Evolutionary conservation across 2,888 invertebrate species (phyloP), one percentile per base, ranked within the genome.

Genomic region (Portevinia maculata): DNA sequence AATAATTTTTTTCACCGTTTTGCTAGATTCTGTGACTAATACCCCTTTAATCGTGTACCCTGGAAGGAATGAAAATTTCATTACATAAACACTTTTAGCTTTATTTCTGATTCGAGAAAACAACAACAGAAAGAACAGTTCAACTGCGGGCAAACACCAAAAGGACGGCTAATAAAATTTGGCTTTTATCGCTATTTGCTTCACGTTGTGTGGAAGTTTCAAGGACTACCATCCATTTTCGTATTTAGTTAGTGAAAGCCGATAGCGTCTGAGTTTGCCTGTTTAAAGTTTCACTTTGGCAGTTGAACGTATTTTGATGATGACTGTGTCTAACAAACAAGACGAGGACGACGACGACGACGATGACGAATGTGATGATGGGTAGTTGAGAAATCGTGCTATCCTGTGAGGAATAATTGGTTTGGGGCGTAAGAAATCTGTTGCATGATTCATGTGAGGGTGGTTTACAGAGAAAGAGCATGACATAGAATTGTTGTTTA

Each of bases 371-470:
- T 11, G 28, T 41, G 60, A 46, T 41, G 60, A 28, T 17, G 48
- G 67, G 21, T 48, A 44, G 34, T 17, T 11, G 19, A 34, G n/a
- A 8, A 32, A 34, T 34, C 19, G 13, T 48, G 24, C 34, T 30
- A 13, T 19, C 32, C 30, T 52, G 1, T 19, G 21, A 13, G 21
- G 37, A 17, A 67, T 55, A 50, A 64, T 34, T 70, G 55, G 46
- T 41, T 75, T 21, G n/a, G 60, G 60, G 52, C 24, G 53, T 60
- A 60, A n/a, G 41, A 75, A 69, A 60, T 69, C 53, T 75, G 67
- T 74, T 74, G 74, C 74, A 74, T 74, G 74, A 74, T 74, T 65
- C 74, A 70, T 70, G 21, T 15, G 67, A 55, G 46, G 67, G 34
- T 67, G 46, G 53, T 41, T 65, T 52, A 13, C 37, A 62, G 59